Evolutionary conservation across 1,140 invertebrate genomes (phyloP).

Genomic region (Platyscapa corneri): DNA sequence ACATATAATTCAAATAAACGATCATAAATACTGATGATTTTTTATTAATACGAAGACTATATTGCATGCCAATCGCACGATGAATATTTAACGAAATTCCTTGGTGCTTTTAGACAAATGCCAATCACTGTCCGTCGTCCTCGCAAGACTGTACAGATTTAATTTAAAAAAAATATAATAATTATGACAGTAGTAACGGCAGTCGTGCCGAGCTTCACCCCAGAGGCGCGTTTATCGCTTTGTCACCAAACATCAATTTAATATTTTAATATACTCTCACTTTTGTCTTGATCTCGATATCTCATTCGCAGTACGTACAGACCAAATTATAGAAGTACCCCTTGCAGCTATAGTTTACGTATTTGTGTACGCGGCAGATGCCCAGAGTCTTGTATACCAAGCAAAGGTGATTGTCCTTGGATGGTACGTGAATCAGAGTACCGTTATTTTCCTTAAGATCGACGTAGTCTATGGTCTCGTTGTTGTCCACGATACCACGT

Average conservation of each 20-base stretch:
- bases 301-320: constrained; percentile 76
- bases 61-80: constrained; percentile 56
- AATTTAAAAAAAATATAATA: constrained; percentile 42
- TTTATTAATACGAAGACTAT: constrained; percentile 65
- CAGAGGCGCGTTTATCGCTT: constrained; percentile 26
- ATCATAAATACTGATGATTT: constrained; percentile 65
- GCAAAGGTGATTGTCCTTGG: constrained; percentile 79
- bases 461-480: constrained; percentile 66
- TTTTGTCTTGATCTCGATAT: constrained; percentile 31
- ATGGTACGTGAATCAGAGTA: constrained; percentile 64
- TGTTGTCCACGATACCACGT: constrained; percentile 31
- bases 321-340: constrained; percentile 75
- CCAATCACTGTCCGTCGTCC: constrained; percentile 45
- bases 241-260: constrained; percentile 36
- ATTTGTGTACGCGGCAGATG: constrained; percentile 79
- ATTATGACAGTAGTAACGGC: constrained; percentile 36
- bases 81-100: constrained; percentile 48
- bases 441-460: constrained; percentile 62
- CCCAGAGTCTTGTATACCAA: constrained; percentile 80
- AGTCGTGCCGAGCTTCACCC: constrained; percentile 33
- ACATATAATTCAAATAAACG: constrained; percentile 45
- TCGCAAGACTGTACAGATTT: constrained; percentile 48
- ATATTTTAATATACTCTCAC: constrained; percentile 43
- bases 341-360: constrained; percentile 75
- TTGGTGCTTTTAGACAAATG: constrained; percentile 50